Base-by-base conservation (phyloP, 53 echinoderm and acorn worm species). In the Antedon mediterranea region DNA sequence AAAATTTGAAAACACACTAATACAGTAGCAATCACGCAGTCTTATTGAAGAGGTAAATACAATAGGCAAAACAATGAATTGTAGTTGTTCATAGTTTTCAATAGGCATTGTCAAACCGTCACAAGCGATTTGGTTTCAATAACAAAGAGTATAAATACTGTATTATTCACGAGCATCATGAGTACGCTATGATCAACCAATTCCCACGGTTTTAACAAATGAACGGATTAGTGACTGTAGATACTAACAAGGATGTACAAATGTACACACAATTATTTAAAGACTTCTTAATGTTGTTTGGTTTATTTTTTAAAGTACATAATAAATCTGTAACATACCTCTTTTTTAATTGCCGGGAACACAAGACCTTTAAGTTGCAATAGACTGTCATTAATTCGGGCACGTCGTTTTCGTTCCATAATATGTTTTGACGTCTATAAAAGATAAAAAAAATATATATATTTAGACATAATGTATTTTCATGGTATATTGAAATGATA, bases 341-440 rank as follows among this genome's bases (percentile, higher is more conserved):
- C 91, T 85, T 94, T 87, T 33, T 85, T 79, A 13, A 94, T 44
- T 2, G 91, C 91, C 0, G 94, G 94, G 34, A 91, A 91, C 7
- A 94, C 85, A 31, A 94, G 85, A 29, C 86, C 87, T 83, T 94
- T 94, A 18, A 94, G 77, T 74, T 94, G 94, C 0, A 89, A 80
- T 9, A 94, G 82, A 43, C 94, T 91, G 84, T 94, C 94, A 34
- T 94, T 94, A 80, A 94, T 94, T 28, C 94, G 85, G 31, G 94
- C 94, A 72, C 94, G 78, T 71, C 94, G 72, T 30, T 89, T 89
- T 0, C 94, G 85, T 44, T 94, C 94, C 32, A 90, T 94, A 43
- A 94, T 72, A 77, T 94, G 94, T 71, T 94, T 94, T 79, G 91
- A 89, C 79, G 91, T 91, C 94, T 94, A 87, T 23, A 76, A 71